Evolutionary conservation across 2,888 invertebrate genomes (phyloP), one percentile per base, ranked within the genome.

Genomic region (Endomychus coccineus): DNA sequence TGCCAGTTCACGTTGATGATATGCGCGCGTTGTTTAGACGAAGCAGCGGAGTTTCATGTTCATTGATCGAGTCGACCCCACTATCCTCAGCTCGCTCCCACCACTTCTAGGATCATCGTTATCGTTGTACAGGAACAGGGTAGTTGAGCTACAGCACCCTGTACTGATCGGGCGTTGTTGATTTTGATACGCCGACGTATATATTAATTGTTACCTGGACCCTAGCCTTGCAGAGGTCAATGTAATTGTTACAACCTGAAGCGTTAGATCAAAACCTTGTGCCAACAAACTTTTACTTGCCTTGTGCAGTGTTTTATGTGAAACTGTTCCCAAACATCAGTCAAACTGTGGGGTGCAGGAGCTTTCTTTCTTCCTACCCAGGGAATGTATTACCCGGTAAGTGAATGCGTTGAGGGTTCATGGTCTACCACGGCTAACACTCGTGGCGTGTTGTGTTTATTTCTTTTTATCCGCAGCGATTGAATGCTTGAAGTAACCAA

Each of bases 331-430:
- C 31, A 40, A 48, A 46, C 51, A 81, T 80, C 85, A 80, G 81
- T 80, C 89, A 89, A 89, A 81, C 89, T 90, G 89, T 90, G 89
- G 89, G 88, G 89, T 76, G 84, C 88, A 75, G 88, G 88, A 78
- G 86, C 88, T 73, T 89, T 85, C 77, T 88, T 89, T 76, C 83
- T 89, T 81, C 87, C 88, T 81, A 86, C 86, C 75, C 89, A 88
- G 83, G 89, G 89, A 81, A 87, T 89, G 82, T 89, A 88, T 76
- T 90, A 89, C 80, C 89, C 88, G 82, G 88, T 89, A 77, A 87
- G 87, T 83, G n/a, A n/a, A n/a, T n/a, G n/a, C n/a, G n/a, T n/a
- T n/a, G n/a, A n/a, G n/a, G n/a, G n/a, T n/a, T n/a, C n/a, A n/a
- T n/a, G n/a, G n/a, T n/a, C n/a, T n/a, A n/a, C n/a, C n/a, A n/a